Evolutionary conservation across 2,113 vertebrate genomes (phyloP), one percentile per base, ranked within the genome.

Genomic region (Bufo bufo): DNA sequence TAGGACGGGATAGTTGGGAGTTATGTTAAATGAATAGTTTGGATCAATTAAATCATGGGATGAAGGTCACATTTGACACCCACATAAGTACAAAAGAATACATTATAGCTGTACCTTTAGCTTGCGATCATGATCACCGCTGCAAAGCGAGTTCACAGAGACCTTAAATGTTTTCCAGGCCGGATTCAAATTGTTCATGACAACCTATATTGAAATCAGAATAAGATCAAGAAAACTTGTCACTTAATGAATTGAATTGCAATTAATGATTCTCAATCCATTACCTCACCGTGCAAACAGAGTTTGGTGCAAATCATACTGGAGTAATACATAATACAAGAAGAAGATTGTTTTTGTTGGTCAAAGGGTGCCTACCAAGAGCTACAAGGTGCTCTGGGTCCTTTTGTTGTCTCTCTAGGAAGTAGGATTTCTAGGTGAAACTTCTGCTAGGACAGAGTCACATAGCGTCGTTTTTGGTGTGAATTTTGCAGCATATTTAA

Each of bases 161-260:
- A 99, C 98, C 93, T 98, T 99, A 93, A 99, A 99, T 54, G 97
- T 96, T 91, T 99, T 99, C 98, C 98, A 99, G 5, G 96, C 95
- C 9, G 98, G 98, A 90, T 99, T 99, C 89, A 99, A 95, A 92
- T 99, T 99, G 91, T 99, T 99, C 98, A 99, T 99, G 63, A 99
- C 95, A 56, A 98, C 98, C 98, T 99, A 91, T 59, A 59, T 90
- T 90, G 59, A 89, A 66, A 50, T 82, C 9, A 80, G 6, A 45
- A 81, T 4, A n/a, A 45, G 0, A 33, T 43, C 1, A 33, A 74
- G 6, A 43, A 52, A 52, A 1, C 33, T 33, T 58, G 56, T 58
- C 56, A 58, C 7, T 12, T 58, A 8, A 13, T 58, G 56, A 7
- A 58, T 10, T 58, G 1, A 52, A 5, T 52, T 52, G 52, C 9